Evolutionary conservation across 2,797 vertebrate genomes (phyloP).

Genomic region (Rhinoraja longicauda): DNA sequence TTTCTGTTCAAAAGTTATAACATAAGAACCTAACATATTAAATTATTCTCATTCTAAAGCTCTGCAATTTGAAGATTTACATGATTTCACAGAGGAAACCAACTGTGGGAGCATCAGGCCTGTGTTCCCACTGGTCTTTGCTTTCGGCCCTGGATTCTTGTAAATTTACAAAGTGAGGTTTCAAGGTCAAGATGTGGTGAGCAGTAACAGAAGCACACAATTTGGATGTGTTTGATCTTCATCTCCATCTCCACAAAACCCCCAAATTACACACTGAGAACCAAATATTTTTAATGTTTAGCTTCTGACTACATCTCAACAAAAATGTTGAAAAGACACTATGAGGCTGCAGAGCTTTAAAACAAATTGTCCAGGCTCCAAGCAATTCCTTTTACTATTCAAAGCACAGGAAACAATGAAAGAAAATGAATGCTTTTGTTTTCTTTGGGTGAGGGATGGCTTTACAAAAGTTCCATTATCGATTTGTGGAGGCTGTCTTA

Average conservation of each 20-base stretch:
- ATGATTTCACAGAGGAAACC: background rate
- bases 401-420: background rate
- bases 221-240: background rate
- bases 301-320: no score
- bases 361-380: background rate
- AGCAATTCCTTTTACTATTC: background rate
- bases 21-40: background rate
- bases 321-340: background rate
- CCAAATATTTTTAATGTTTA: background rate
- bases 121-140: background rate
- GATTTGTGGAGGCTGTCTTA: background rate
- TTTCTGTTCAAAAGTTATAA: background rate
- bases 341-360: background rate
- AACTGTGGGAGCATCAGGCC: background rate
- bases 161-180: slow-evolving; percentile 20
- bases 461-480: background rate
- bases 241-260: background rate
- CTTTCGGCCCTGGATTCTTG: slow-evolving; percentile 7
- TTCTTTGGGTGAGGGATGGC: background rate
- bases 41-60: background rate
- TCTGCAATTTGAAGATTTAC: background rate
- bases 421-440: background rate
- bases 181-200: background rate
- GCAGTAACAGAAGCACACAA: background rate
- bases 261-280: no score